Evolutionary conservation across 1,140 invertebrate species (phyloP).

Genomic region (Temnothorax longispinosus): DNA sequence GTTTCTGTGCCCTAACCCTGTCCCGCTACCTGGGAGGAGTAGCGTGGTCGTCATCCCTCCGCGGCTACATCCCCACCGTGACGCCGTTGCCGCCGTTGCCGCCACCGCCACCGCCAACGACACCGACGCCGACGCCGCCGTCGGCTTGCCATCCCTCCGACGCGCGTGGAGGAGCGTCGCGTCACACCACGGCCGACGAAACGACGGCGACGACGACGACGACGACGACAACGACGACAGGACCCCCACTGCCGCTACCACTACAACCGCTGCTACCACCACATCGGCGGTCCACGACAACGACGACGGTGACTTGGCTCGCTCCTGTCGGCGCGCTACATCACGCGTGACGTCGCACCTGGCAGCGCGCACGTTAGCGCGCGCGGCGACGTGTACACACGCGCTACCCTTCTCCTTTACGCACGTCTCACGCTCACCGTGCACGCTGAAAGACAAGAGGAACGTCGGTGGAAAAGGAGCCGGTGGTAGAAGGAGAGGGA

Average conservation of each 20-base stretch:
- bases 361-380: slow-evolving; percentile 60
- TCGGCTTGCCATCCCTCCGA: slow-evolving; percentile 63
- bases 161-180: slow-evolving; percentile 61
- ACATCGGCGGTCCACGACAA: slow-evolving; percentile 17
- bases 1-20: slow-evolving; percentile 75
- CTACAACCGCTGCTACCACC: slow-evolving; percentile 14
- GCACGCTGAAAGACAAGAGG: slow-evolving; percentile 57
- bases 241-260: slow-evolving; percentile 4
- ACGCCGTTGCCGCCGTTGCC: slow-evolving; percentile 61
- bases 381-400: slow-evolving; percentile 56
- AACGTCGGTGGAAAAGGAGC: slow-evolving; percentile 29
- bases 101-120: slow-evolving; percentile 54
- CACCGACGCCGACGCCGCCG: slow-evolving; percentile 56
- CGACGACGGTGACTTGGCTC: slow-evolving; percentile 23
- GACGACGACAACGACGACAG: slow-evolving; percentile 42
- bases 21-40: slow-evolving; percentile 72
- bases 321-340: slow-evolving; percentile 68
- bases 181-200: slow-evolving; percentile 62
- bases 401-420: slow-evolving; percentile 61
- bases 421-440: slow-evolving; percentile 45
- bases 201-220: slow-evolving; percentile 68
- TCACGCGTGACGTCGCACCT: slow-evolving; percentile 79
- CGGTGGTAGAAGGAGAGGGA: slow-evolving; percentile 22
- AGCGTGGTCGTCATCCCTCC: slow-evolving; percentile 69
- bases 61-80: slow-evolving; percentile 68